These are phyloP conservation scores for Planiliza haematocheilus DNA, from an alignment of 2,113 vertebrate species.

Conservation along the genomic window DNA sequence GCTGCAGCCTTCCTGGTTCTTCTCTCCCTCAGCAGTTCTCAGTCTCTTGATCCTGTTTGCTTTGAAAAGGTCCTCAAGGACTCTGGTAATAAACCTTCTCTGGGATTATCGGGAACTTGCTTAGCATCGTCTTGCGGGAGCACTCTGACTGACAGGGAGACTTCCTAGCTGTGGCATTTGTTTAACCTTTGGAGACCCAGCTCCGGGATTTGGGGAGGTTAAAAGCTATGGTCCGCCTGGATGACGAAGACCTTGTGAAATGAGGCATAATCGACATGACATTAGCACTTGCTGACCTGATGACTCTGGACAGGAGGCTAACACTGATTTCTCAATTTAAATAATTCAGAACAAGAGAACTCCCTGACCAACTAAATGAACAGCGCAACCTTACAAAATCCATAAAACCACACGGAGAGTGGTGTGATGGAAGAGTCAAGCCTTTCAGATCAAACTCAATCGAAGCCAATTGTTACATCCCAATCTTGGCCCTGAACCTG, in stretches of 20 bases:
- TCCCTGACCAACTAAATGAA: not conserved
- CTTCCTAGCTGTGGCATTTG: conserved; percentile 28
- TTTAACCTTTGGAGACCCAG: conserved; percentile 25
- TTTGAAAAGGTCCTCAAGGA: conserved; percentile 69
- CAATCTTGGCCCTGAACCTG: too few relatives aligned
- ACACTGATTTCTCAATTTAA: not conserved
- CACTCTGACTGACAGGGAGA: conserved; percentile 27
- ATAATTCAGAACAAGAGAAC: conserved; percentile 8
- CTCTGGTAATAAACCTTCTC: conserved; percentile 32
- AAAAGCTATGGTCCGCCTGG: conserved; percentile 15
- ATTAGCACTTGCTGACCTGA: conserved; percentile 7
- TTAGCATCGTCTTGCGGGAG: conserved; percentile 2
- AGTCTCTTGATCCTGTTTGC: conserved; percentile 57
- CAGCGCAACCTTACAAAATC: too few relatives aligned
- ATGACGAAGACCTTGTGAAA: conserved; percentile 15
- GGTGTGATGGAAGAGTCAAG: too few relatives aligned
- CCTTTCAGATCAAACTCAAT: too few relatives aligned
- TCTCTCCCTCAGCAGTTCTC: conserved; percentile 12
- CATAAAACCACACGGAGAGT: too few relatives aligned
- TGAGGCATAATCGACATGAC: conserved; percentile 4
- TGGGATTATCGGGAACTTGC: conserved; percentile 46
- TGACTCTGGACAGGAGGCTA: conserved; percentile 14
- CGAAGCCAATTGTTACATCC: too few relatives aligned
- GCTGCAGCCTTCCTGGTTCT: conserved; percentile 1
- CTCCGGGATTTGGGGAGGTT: conserved; percentile 12